phyloP scores from a whole-genome alignment of 2,888 invertebrate species.

The Cryptosula pallasiana region DNA sequence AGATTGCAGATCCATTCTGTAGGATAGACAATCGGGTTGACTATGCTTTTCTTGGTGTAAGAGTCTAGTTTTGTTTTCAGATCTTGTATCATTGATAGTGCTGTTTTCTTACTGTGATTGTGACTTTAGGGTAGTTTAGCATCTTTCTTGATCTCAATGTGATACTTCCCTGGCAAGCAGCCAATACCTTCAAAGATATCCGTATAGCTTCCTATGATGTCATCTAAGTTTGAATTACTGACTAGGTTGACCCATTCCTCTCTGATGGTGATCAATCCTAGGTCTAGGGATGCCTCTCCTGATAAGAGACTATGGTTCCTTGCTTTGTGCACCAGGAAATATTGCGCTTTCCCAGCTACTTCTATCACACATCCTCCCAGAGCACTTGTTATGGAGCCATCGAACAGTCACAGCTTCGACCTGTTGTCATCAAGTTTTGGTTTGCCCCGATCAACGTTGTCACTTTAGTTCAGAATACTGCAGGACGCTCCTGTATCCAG shows the following conservation, averaged over 20 bases:
- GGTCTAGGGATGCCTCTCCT: neutral
- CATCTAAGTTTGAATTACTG: neutral
- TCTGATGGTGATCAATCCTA: neutral
- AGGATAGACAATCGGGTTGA: neutral
- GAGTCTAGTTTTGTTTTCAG: neutral
- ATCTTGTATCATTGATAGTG: neutral
- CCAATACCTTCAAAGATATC: neutral
- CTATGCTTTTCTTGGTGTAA: too few relatives aligned
- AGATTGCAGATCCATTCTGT: neutral
- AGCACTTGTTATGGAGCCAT: too few relatives aligned
- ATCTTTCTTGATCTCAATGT: neutral
- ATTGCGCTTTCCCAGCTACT: neutral
- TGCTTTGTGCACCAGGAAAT: conserved; percentile 4
- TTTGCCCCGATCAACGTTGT: too few relatives aligned
- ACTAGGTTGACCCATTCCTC: conserved; percentile 3
- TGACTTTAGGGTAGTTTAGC: neutral
- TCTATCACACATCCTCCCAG: too few relatives aligned
- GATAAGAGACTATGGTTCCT: neutral
- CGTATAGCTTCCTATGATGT: conserved; percentile 1
- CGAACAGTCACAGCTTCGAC: too few relatives aligned
- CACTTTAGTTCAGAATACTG: neutral
- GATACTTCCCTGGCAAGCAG: neutral
- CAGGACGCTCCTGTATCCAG: neutral
- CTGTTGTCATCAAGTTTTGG: too few relatives aligned
- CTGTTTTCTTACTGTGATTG: neutral